These are phyloP conservation scores for Orchestes rusci DNA, from an alignment of 2,888 invertebrate genomes.

Conservation along the genomic window DNA sequence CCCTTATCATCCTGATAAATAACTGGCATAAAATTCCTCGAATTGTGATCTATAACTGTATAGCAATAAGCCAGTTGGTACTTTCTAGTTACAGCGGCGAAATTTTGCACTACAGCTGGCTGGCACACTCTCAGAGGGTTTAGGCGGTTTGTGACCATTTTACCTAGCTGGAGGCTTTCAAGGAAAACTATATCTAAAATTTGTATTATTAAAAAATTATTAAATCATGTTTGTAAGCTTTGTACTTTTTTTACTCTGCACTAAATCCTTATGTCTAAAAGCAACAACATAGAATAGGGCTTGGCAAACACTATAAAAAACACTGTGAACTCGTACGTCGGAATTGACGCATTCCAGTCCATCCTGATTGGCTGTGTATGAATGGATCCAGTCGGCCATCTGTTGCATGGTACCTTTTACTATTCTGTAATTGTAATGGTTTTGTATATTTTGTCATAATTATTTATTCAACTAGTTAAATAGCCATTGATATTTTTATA, in stretches of 20 bases:
- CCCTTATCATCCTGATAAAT: constrained; percentile 49
- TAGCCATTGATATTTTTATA: too few relatives aligned
- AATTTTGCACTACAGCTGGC: constrained; percentile 68
- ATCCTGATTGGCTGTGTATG: constrained; percentile 68
- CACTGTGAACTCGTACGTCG: constrained; percentile 67
- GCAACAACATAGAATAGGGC: constrained; percentile 88
- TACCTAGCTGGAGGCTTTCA: constrained; percentile 74
- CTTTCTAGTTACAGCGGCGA: constrained; percentile 71
- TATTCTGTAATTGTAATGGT: constrained; percentile 45
- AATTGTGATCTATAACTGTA: constrained; percentile 79
- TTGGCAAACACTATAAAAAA: constrained; percentile 90
- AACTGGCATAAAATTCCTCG: constrained; percentile 53
- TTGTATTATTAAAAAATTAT: too few relatives aligned
- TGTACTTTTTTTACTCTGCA: constrained; percentile 69
- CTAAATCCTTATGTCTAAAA: constrained; percentile 80
- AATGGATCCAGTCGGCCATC: constrained; percentile 78
- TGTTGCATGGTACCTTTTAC: constrained; percentile 59
- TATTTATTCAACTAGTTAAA: too few relatives aligned
- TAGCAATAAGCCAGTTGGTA: constrained; percentile 92
- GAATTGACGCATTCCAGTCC: constrained; percentile 47
- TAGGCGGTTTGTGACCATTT: constrained; percentile 75
- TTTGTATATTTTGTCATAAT: too few relatives aligned
- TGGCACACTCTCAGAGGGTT: constrained; percentile 85
- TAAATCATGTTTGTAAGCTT: too few relatives aligned
- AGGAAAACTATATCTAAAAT: constrained; percentile 70